Evolutionary conservation across 23 tunicate species (phyloP).

Genomic region (Halocynthia roretzi): DNA sequence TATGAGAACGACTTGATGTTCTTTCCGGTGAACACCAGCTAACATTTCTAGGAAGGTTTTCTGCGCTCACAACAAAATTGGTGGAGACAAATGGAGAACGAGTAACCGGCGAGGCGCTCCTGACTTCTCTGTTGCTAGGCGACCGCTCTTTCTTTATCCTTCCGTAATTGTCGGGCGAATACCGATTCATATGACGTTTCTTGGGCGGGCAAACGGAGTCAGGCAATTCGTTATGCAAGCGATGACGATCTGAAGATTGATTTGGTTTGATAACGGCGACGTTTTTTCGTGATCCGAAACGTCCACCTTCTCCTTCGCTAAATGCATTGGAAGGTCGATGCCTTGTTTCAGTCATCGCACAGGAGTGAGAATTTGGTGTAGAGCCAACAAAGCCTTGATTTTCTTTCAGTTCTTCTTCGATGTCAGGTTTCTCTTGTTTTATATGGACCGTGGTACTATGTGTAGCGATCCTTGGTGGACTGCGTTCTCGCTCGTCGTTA

Average conservation of each 20-base stretch:
- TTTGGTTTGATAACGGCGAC: slow-evolving; percentile 24
- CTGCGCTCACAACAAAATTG: slow-evolving; percentile 7
- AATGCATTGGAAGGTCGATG: slow-evolving; percentile 9
- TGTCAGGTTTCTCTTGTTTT: too few relatives aligned
- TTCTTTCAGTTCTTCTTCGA: too few relatives aligned
- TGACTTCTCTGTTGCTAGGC: slow-evolving; percentile 5
- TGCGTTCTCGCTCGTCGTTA: too few relatives aligned
- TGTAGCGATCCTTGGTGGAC: too few relatives aligned
- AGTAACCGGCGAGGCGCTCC: slow-evolving; percentile 17
- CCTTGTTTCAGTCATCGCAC: background rate
- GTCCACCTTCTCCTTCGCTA: slow-evolving; percentile 7
- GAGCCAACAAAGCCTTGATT: background rate
- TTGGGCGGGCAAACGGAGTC: slow-evolving; percentile 9
- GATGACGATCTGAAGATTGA: background rate
- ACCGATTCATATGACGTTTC: slow-evolving; percentile 16
- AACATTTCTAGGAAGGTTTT: slow-evolving; percentile 12
- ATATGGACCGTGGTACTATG: too few relatives aligned
- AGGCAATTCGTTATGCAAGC: background rate
- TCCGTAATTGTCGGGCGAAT: slow-evolving; percentile 17
- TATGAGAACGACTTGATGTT: slow-evolving; percentile 1
- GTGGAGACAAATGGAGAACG: slow-evolving; percentile 19
- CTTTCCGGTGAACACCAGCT: slow-evolving; percentile 23
- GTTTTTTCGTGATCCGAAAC: slow-evolving; percentile 9
- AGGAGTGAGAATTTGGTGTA: slow-evolving; percentile 2
- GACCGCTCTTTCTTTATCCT: background rate